These are phyloP conservation scores for Homalodisca vitripennis DNA, from an alignment of 1,140 invertebrate species.

Conservation along the genomic window DNA sequence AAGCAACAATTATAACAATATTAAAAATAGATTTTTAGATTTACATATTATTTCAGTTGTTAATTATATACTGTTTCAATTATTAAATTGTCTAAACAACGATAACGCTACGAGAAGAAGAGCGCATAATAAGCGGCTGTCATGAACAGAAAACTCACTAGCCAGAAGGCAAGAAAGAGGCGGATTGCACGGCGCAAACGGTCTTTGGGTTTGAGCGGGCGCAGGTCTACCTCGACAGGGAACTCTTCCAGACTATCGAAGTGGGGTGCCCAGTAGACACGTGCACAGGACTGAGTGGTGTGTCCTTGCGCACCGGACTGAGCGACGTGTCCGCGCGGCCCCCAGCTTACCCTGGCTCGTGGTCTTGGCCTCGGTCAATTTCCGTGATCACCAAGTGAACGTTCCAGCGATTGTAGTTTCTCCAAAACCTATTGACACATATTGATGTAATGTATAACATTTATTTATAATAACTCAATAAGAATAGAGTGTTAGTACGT, in stretches of 20 bases:
- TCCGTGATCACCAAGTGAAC: neutral
- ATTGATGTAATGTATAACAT: too few species aligned
- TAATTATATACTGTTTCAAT: too few species aligned
- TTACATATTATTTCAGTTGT: too few species aligned
- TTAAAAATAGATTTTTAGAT: too few species aligned
- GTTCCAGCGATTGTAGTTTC: neutral
- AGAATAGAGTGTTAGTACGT: too few species aligned
- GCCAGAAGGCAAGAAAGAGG: slow-evolving; percentile 21
- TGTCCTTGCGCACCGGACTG: neutral
- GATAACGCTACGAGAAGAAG: slow-evolving; percentile 17
- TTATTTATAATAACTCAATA: too few species aligned
- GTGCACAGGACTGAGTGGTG: neutral
- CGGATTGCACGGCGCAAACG: neutral
- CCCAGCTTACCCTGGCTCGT: slow-evolving; percentile 6
- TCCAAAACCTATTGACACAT: slow-evolving; percentile 4
- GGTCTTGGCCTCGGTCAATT: slow-evolving; percentile 20
- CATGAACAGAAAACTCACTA: slow-evolving; percentile 17
- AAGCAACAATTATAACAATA: too few species aligned
- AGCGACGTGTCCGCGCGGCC: neutral
- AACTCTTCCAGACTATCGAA: slow-evolving; percentile 15
- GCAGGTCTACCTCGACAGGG: neutral
- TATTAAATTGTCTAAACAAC: too few species aligned
- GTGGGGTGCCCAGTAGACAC: slow-evolving; percentile 17
- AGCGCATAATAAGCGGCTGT: slow-evolving; percentile 12
- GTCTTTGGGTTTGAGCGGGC: slow-evolving; percentile 11